Conservation (phyloP, 1,140 invertebrate species). For the Lutraria rhynchaena region DNA sequence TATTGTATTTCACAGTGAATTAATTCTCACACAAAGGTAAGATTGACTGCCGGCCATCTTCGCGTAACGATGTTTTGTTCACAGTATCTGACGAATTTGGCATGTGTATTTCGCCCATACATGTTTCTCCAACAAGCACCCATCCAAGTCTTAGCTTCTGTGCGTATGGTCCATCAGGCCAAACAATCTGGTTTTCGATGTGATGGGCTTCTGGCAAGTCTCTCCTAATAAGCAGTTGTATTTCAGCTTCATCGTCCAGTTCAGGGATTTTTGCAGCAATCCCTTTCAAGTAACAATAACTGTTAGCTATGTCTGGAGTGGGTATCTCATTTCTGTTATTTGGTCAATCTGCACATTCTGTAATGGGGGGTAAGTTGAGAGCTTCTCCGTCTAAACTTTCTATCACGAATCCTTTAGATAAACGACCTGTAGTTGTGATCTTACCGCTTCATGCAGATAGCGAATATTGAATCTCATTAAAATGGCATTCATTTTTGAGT, state of each 20-base stretch:
- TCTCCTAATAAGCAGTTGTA: slow-evolving; percentile 43
- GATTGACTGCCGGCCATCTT: slow-evolving; percentile 39
- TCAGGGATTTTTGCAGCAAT: slow-evolving; percentile 38
- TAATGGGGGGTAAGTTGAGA: slow-evolving; percentile 5
- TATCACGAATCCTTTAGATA: slow-evolving; percentile 23
- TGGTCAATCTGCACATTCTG: slow-evolving; percentile 2
- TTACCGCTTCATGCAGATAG: slow-evolving; percentile 29
- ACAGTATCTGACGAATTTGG: slow-evolving; percentile 28
- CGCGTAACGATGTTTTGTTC: slow-evolving; percentile 48
- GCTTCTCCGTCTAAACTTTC: slow-evolving; percentile 8
- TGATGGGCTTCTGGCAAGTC: slow-evolving; percentile 4
- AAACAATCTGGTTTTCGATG: slow-evolving; percentile 2
- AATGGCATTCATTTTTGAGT: neutral
- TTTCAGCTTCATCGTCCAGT: neutral
- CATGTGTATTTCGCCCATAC: slow-evolving; percentile 51
- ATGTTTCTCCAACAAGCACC: slow-evolving; percentile 58
- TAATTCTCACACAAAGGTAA: slow-evolving; percentile 46
- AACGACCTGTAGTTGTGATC: slow-evolving; percentile 5
- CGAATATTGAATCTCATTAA: neutral
- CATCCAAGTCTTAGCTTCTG: slow-evolving; percentile 53
- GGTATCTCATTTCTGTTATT: slow-evolving; percentile 29
- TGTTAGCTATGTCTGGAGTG: slow-evolving; percentile 7
- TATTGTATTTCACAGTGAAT: slow-evolving; percentile 26
- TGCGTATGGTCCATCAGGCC: slow-evolving; percentile 40
- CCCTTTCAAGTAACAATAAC: neutral